Evolutionary conservation across 2,888 invertebrate genomes (phyloP).

Genomic region (Cheilosia variabilis): DNA sequence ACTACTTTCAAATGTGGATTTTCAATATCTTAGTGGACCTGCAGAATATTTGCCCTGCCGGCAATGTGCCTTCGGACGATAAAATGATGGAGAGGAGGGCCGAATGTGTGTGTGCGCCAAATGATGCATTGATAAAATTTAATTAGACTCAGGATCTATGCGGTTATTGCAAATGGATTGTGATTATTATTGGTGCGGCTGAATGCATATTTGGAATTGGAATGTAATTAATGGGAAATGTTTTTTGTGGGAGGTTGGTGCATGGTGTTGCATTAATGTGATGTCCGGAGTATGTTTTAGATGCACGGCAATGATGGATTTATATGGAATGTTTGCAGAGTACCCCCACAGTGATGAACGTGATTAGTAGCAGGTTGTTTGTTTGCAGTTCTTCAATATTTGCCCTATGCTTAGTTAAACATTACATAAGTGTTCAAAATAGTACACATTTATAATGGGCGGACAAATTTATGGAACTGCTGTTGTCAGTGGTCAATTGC

Average conservation of each 20-base stretch:
- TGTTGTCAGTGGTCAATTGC: too few species aligned
- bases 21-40: background rate
- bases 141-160: conserved; percentile 47
- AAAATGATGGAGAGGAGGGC: background rate
- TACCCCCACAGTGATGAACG: background rate
- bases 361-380: background rate
- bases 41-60: background rate
- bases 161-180: conserved; percentile 58
- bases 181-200: conserved; percentile 45
- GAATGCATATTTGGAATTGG: conserved; percentile 30
- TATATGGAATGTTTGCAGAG: background rate
- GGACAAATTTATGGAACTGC: too few species aligned
- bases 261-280: conserved; percentile 7
- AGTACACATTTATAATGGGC: too few species aligned
- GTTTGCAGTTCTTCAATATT: too few species aligned
- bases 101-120: background rate
- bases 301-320: background rate
- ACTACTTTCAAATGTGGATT: conserved; percentile 56
- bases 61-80: background rate
- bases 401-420: too few species aligned
- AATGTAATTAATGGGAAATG: conserved; percentile 36
- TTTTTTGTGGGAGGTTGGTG: background rate
- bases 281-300: background rate
- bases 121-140: conserved; percentile 60
- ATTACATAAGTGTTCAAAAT: too few species aligned